Evolutionary conservation across 2,113 vertebrate genomes (phyloP).

Genomic region (Passer montanus): DNA sequence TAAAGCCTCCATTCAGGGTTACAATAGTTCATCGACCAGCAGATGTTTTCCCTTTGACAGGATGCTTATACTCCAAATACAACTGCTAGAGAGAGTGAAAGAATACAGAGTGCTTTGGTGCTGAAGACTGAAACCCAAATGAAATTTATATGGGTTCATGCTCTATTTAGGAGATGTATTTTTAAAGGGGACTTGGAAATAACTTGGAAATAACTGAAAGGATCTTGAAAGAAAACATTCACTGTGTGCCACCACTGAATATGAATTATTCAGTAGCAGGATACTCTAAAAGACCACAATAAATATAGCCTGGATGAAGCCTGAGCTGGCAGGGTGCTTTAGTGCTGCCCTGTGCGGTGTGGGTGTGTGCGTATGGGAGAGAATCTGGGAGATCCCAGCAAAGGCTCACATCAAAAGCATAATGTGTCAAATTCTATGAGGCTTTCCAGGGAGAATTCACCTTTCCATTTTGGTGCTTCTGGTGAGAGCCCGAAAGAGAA

Average conservation of each 20-base stretch:
- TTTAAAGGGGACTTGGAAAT: not conserved
- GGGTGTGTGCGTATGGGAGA: fast-evolving
- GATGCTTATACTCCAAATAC: not conserved
- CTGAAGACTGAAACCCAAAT: not conserved
- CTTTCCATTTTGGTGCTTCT: not conserved
- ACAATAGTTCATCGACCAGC: not conserved
- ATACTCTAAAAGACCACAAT: not conserved
- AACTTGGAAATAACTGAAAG: not conserved
- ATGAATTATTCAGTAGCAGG: not conserved
- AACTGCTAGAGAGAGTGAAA: not conserved
- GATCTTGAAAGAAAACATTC: not conserved
- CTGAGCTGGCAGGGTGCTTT: not conserved
- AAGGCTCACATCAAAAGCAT: not conserved
- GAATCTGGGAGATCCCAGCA: not conserved
- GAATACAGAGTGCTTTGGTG: not conserved
- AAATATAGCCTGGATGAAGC: not conserved
- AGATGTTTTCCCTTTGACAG: not conserved
- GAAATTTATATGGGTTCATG: not conserved
- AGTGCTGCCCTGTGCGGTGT: not conserved
- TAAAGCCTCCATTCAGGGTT: not conserved
- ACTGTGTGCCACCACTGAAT: not conserved
- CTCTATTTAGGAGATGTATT: not conserved
- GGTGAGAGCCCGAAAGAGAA: not conserved
- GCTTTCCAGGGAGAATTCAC: not conserved
- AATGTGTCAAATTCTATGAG: not conserved